Percentiles rank a stretch among this genome's conserved stretches.
phyloP scores from a whole-genome alignment of 1,140 invertebrate species.

The Drosophila pectinifera region DNA sequence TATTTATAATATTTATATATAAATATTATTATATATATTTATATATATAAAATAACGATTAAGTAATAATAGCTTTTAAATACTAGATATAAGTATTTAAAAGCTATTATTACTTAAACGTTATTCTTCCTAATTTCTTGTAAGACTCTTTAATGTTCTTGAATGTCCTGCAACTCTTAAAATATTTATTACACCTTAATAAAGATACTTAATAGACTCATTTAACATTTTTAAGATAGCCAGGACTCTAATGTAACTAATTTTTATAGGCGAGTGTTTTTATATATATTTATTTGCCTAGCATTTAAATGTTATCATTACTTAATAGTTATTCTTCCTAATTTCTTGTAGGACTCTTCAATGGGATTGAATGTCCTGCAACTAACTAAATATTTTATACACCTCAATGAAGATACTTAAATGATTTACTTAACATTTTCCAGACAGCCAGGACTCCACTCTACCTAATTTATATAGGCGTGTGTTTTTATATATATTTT shows the following conservation, averaged over 20 bases:
- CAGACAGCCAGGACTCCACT: neutral
- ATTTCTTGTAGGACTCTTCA: neutral
- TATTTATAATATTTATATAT: too few species aligned
- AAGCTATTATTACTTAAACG: too few species aligned
- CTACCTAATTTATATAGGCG: conserved; percentile 14
- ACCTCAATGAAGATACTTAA: neutral
- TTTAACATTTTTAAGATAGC: neutral
- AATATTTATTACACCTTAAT: neutral
- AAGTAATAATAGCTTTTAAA: too few species aligned
- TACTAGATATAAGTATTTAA: neutral
- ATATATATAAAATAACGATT: neutral
- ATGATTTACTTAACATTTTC: neutral
- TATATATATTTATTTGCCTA: neutral
- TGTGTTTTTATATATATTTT: conserved; percentile 8
- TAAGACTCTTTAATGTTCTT: neutral
- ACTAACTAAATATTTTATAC: neutral
- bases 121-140: neutral
- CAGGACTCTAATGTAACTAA: conserved; percentile 8
- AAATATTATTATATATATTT: too few species aligned
- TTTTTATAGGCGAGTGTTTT: conserved; percentile 20
- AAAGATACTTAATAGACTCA: neutral
- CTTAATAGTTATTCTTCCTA: neutral
- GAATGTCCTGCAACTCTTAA: too few species aligned
- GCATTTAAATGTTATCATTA: too few species aligned
- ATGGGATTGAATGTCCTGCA: too few species aligned